These are phyloP conservation scores for Regulus satrapa DNA, from an alignment of 2,113 vertebrate genomes.

Conservation along the genomic window DNA sequence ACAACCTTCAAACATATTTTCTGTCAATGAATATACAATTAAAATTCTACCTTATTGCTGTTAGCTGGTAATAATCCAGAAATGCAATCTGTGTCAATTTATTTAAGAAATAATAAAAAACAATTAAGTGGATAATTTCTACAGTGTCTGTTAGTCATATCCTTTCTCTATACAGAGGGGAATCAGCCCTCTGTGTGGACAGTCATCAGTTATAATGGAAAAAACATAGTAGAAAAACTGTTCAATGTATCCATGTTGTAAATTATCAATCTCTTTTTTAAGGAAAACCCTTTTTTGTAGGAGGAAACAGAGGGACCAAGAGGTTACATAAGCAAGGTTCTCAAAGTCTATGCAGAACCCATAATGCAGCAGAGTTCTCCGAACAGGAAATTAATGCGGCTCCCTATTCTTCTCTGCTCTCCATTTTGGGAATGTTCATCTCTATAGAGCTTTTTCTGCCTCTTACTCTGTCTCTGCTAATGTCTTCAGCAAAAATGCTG, in stretches of 20 bases:
- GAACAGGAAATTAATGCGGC: neutral
- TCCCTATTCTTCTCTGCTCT: neutral
- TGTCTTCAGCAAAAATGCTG: neutral
- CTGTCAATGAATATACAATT: neutral
- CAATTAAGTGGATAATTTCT: neutral
- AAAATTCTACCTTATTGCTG: neutral
- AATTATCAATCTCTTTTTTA: neutral
- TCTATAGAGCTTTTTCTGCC: neutral
- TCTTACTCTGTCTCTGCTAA: neutral
- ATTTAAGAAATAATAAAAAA: neutral
- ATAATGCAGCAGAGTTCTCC: neutral
- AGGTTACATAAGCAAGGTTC: neutral
- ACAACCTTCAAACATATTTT: neutral
- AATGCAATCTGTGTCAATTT: neutral
- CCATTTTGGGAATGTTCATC: neutral
- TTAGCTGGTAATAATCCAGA: neutral
- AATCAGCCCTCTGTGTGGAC: neutral
- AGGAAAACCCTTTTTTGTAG: neutral
- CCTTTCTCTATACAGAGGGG: neutral
- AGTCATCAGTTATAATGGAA: neutral
- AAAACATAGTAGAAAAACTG: neutral
- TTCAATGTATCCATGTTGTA: neutral
- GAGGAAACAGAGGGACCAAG: neutral
- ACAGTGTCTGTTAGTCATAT: neutral
- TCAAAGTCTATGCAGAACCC: neutral